Conservation (phyloP, 1,140 invertebrate genomes). For the Ostrea denselamellosa region DNA sequence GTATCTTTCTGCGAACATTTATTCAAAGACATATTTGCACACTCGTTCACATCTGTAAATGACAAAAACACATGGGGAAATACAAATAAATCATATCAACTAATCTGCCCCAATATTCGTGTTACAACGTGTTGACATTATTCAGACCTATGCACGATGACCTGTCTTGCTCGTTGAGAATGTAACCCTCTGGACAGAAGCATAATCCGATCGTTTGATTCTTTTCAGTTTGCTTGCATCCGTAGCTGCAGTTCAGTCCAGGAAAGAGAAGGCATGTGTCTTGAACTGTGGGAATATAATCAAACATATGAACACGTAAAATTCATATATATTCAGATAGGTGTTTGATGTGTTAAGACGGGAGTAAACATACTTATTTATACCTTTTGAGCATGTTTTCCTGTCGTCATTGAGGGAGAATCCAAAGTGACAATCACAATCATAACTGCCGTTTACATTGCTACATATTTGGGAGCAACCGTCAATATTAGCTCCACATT, state of each 20-base stretch:
- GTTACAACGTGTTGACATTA: not conserved
- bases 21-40: slow-evolving; percentile 43
- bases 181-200: slow-evolving; percentile 43
- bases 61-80: not conserved
- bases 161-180: slow-evolving; percentile 26
- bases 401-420: slow-evolving; percentile 48
- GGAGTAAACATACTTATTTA: not conserved
- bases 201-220: not conserved
- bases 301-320: not conserved
- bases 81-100: not conserved
- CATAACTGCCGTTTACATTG: slow-evolving; percentile 50
- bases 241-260: slow-evolving; percentile 25
- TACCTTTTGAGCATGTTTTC: slow-evolving; percentile 43
- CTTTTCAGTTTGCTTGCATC: not conserved
- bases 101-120: not conserved
- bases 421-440: slow-evolving; percentile 54
- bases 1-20: slow-evolving; percentile 10
- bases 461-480: slow-evolving; percentile 51
- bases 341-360: not conserved
- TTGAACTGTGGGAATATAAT: not conserved
- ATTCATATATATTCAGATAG: not conserved
- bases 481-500: slow-evolving; percentile 41
- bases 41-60: slow-evolving; percentile 48
- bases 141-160: not conserved
- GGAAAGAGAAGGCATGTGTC: not conserved